These are phyloP conservation scores for Onthophagus taurus DNA, from an alignment of 1,140 invertebrate genomes.

Conservation along the genomic window DNA sequence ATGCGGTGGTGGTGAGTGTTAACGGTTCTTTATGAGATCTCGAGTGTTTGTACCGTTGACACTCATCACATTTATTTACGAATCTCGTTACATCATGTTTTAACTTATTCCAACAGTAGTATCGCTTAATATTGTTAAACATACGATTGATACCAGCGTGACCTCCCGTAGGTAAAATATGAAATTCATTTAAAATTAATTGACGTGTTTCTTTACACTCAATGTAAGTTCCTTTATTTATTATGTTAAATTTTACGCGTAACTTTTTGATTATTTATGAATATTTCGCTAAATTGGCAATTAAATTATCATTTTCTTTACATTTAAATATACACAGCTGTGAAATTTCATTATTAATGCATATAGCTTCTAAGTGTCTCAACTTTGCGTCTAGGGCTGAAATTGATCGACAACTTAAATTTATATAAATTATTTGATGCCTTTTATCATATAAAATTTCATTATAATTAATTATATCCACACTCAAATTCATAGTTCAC, in stretches of 20 bases:
- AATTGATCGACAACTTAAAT: not conserved
- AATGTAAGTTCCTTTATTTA: not conserved
- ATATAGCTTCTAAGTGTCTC: not conserved
- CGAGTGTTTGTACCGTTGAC: slow-evolving; percentile 6
- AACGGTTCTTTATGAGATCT: too few species aligned
- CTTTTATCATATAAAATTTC: not conserved
- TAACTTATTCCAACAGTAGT: slow-evolving; percentile 9
- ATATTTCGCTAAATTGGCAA: not conserved
- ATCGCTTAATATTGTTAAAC: slow-evolving; percentile 2
- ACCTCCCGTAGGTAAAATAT: slow-evolving; percentile 2
- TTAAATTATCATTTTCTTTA: not conserved
- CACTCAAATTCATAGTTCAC: too few species aligned
- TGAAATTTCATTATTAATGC: not conserved
- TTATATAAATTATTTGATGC: not conserved
- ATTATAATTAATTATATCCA: too few species aligned
- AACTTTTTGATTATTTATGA: too few species aligned
- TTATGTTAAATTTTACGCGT: too few species aligned
- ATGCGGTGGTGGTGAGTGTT: too few species aligned
- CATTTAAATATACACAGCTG: not conserved
- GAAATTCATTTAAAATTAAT: slow-evolving; percentile 8
- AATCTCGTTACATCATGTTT: slow-evolving; percentile 1
- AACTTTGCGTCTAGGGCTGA: not conserved
- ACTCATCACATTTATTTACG: slow-evolving; percentile 2
- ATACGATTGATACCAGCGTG: slow-evolving; percentile 5
- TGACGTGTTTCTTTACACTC: not conserved